Evolutionary conservation across 2,113 vertebrate genomes (phyloP), one percentile per base, ranked within the genome.

Genomic region (Urocynchramus pylzowi): DNA sequence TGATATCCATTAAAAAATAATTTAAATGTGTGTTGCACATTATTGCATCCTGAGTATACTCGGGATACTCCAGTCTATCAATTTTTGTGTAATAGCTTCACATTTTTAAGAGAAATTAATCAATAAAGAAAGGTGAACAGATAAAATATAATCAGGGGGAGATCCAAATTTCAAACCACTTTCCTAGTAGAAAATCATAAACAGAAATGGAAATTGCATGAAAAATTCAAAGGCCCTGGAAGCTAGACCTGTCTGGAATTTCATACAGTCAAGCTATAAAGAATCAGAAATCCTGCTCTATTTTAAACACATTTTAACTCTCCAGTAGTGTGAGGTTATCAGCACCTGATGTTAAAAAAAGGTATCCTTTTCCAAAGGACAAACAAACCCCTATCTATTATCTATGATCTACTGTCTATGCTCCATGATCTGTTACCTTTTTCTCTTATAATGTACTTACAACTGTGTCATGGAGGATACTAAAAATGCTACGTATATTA

Each of bases 141-240:
- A 75, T 71, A 37, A 87, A 87, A 79, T 23, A 82, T 11, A 67
- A 86, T 63, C 30, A 49, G 35, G 27, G 35, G 70, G n/a, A 69
- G 16, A 74, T 15, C 3, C 59, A 80, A 61, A 90, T 77, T 95
- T 93, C 41, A 92, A 86, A 80, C 10, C 6, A 9, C 8, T 69
- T 93, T 92, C 15, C 37, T 67, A 39, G 27, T 30, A 74, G 39
- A 78, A 93, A 74, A 70, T 86, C 23, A 30, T 90, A 78, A 92
- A 69, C 59, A 92, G 83, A 92, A 92, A 88, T 54, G 6, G 90
- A 90, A 96, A 95, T 65, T 84, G 16, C 28, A 88, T 65, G 24
- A 85, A 96, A 93, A 95, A 95, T 88, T 90, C 84, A 93, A 90
- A 73, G 74, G 28, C 9, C 56, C 53, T 65, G 21, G 42, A 81